A percentile compares a stretch with the other conserved stretches of the same genome.
Conservation (phyloP, 64 coral and sea anemone species). For the Acropora tenuis region DNA sequence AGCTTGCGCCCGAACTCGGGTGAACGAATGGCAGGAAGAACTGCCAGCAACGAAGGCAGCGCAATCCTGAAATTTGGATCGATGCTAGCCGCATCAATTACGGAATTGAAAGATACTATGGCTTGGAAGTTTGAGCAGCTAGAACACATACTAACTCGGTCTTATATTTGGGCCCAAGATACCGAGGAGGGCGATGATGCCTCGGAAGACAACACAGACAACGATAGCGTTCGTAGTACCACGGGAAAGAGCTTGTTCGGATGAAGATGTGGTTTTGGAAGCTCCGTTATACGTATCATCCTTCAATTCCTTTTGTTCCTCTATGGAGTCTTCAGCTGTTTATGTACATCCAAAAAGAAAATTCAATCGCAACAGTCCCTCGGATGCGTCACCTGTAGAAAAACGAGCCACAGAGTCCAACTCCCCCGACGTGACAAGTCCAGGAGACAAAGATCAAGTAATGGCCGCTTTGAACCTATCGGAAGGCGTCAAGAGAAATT, state of each 20-base stretch:
- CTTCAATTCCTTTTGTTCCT: no score
- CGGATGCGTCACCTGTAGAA: no score
- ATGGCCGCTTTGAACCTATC: no score
- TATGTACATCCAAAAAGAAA: no score
- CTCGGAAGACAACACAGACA: not conserved
- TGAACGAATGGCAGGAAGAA: not conserved
- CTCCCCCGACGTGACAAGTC: no score
- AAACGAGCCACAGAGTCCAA: no score
- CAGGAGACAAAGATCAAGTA: no score
- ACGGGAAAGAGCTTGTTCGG: not conserved
- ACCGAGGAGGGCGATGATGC: not conserved
- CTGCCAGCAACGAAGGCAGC: conserved; percentile 1
- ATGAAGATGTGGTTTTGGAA: no score
- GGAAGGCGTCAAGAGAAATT: no score
- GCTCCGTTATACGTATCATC: no score
- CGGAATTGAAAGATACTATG: conserved; percentile 18
- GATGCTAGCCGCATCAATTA: conserved; percentile 4
- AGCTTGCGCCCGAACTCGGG: not conserved
- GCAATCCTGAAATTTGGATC: not conserved
- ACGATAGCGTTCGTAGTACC: not conserved
- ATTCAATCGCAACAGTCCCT: not conserved
- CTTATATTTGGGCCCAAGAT: not conserved
- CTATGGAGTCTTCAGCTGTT: no score
- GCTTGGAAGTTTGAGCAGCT: conserved; percentile 21
- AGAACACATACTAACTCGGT: conserved; percentile 4